These are phyloP conservation scores for Arctopsyche grandis DNA, from an alignment of 1,140 invertebrate genomes.

Conservation along the genomic window DNA sequence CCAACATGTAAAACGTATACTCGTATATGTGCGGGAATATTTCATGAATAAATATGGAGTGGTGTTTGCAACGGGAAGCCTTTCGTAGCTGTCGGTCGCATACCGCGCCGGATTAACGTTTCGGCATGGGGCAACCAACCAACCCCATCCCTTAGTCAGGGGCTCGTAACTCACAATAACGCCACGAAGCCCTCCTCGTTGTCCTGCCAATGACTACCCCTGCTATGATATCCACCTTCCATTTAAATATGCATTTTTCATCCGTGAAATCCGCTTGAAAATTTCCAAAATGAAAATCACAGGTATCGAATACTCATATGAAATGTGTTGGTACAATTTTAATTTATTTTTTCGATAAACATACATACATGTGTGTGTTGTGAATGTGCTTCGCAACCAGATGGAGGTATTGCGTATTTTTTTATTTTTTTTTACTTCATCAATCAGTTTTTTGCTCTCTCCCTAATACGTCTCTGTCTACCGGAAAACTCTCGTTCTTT, in stretches of 20 bases:
- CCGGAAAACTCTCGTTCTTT: not conserved
- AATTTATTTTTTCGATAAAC: too few relatives aligned
- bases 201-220: slow-evolving; percentile 1
- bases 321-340: too few relatives aligned
- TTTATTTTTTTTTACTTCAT: not conserved
- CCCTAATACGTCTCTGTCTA: slow-evolving; percentile 13
- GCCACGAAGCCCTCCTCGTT: slow-evolving; percentile 6
- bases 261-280: not conserved
- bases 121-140: not conserved
- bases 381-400: too few relatives aligned
- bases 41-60: slow-evolving; percentile 18
- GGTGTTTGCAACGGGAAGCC: slow-evolving; percentile 9
- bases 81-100: slow-evolving; percentile 16
- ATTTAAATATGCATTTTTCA: slow-evolving; percentile 24
- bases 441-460: slow-evolving; percentile 9
- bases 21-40: not conserved
- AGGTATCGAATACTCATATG: not conserved
- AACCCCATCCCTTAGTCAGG: not conserved
- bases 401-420: not conserved
- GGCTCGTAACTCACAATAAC: slow-evolving; percentile 26
- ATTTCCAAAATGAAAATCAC: not conserved
- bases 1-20: not conserved
- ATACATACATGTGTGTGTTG: too few relatives aligned
- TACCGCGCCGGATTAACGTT: slow-evolving; percentile 35
- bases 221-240: not conserved